Percentiles rank a stretch among this genome's conserved stretches.
Evolutionary conservation across 1,140 invertebrate genomes (phyloP).

Genomic region (Tetragnatha versicolor): DNA sequence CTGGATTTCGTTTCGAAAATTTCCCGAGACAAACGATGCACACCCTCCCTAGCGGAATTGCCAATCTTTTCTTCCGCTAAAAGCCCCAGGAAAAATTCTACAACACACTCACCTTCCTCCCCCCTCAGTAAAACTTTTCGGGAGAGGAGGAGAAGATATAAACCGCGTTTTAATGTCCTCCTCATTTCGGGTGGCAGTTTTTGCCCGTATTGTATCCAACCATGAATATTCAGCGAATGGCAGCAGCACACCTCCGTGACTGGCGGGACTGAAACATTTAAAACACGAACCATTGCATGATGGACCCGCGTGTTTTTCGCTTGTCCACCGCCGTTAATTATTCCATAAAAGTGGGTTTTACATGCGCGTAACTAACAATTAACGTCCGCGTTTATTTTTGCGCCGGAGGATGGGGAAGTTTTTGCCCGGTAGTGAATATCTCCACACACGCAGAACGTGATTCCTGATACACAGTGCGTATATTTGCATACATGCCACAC

Average conservation of each 20-base stretch:
- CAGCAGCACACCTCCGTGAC: slow-evolving; percentile 46
- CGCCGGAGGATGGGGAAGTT: not conserved
- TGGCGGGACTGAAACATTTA: slow-evolving; percentile 53
- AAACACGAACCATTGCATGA: slow-evolving; percentile 54
- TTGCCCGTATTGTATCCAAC: slow-evolving; percentile 38
- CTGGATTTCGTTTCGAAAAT: slow-evolving; percentile 46
- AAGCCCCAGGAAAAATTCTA: slow-evolving; percentile 30
- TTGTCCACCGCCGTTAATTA: slow-evolving; percentile 46
- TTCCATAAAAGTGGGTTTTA: slow-evolving; percentile 51
- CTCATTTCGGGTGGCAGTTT: slow-evolving; percentile 46
- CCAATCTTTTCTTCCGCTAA: slow-evolving; percentile 49
- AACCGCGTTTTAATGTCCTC: slow-evolving; percentile 43
- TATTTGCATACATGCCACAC: slow-evolving; percentile 54
- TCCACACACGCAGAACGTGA: slow-evolving; percentile 28
- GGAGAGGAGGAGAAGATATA: slow-evolving; percentile 27
- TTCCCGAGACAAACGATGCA: slow-evolving; percentile 49
- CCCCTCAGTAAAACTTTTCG: slow-evolving; percentile 29
- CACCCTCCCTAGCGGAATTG: slow-evolving; percentile 35
- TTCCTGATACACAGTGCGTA: slow-evolving; percentile 45
- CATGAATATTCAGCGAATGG: slow-evolving; percentile 53
- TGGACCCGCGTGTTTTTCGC: slow-evolving; percentile 43
- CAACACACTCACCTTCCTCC: too few species aligned
- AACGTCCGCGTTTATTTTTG: slow-evolving; percentile 22
- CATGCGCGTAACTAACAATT: slow-evolving; percentile 51
- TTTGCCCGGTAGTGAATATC: not conserved